A percentile compares a stretch with the other conserved stretches of the same genome.
These are phyloP conservation scores for Platichthys stellatus DNA, from an alignment of 2,113 vertebrate species.

Conservation along the genomic window DNA sequence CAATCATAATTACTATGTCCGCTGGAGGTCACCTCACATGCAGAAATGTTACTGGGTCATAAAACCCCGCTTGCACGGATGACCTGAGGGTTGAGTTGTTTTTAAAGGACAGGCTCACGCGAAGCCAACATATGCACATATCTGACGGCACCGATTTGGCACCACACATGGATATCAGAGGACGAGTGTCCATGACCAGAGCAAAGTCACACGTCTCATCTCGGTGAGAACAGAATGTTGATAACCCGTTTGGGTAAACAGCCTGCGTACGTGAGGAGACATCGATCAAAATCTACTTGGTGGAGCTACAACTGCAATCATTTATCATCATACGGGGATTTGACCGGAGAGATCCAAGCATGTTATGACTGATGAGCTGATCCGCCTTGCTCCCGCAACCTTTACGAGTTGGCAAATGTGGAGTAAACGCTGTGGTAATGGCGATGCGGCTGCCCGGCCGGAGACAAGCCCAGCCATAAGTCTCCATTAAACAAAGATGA, in stretches of 20 bases:
- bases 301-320: constrained; percentile 4
- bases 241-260: constrained; percentile 23
- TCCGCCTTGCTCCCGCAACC: constrained; percentile 34
- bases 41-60: neutral
- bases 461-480: constrained; percentile 18
- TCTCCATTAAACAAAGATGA: constrained; percentile 40
- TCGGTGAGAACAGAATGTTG: neutral
- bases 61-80: neutral
- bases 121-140: neutral
- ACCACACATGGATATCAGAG: neutral
- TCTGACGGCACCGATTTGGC: neutral
- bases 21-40: neutral
- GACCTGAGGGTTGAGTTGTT: neutral
- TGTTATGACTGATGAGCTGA: constrained; percentile 50
- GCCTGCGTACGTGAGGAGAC: neutral
- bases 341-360: constrained; percentile 36
- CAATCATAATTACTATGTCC: neutral
- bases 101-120: too few relatives aligned
- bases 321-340: constrained; percentile 47
- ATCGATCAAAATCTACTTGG: constrained; percentile 38
- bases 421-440: constrained; percentile 34
- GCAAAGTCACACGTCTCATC: neutral
- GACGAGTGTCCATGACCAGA: neutral
- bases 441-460: constrained; percentile 11
- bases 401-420: constrained; percentile 47